Conservation (phyloP, 2,888 invertebrate genomes). For the Drosophila helvetica region DNA sequence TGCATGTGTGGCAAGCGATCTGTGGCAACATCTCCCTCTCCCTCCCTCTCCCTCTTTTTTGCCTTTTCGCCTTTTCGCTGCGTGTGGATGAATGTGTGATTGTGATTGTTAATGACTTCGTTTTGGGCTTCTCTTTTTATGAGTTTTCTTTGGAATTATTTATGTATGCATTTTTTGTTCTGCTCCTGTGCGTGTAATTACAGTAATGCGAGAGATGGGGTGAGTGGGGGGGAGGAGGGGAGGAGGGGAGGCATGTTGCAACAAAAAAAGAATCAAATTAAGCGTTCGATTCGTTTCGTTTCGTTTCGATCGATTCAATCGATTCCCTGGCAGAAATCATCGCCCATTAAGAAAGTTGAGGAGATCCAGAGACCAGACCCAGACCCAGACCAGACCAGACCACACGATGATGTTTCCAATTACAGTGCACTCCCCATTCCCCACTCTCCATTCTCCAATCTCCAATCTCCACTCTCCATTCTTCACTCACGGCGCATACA, state of each 20-base stretch:
- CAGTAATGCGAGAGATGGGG: conserved; percentile 65
- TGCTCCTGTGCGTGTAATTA: conserved; percentile 74
- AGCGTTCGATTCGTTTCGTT: conserved; percentile 51
- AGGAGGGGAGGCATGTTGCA: conserved; percentile 8
- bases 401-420: conserved; percentile 39
- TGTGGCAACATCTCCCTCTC: neutral
- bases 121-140: conserved; percentile 67
- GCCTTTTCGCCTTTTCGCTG: conserved; percentile 8
- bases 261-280: conserved; percentile 63
- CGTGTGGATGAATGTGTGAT: conserved; percentile 63
- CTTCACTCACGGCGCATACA: conserved; percentile 31
- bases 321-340: conserved; percentile 39
- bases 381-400: too few species aligned
- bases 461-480: too few species aligned
- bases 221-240: too few species aligned
- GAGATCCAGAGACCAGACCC: neutral
- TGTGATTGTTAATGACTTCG: conserved; percentile 62
- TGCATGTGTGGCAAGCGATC: conserved; percentile 28
- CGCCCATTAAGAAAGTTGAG: conserved; percentile 65
- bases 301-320: neutral
- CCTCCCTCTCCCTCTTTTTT: conserved; percentile 10
- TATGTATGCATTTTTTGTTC: conserved; percentile 26
- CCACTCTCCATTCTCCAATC: neutral
- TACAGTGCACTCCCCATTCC: conserved; percentile 31
- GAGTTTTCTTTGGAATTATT: conserved; percentile 72